Percentiles rank a stretch among this genome's conserved stretches.
These are phyloP conservation scores for Trissoscelio sp. DNA, from an alignment of 2,888 invertebrate genomes.

Conservation along the genomic window DNA sequence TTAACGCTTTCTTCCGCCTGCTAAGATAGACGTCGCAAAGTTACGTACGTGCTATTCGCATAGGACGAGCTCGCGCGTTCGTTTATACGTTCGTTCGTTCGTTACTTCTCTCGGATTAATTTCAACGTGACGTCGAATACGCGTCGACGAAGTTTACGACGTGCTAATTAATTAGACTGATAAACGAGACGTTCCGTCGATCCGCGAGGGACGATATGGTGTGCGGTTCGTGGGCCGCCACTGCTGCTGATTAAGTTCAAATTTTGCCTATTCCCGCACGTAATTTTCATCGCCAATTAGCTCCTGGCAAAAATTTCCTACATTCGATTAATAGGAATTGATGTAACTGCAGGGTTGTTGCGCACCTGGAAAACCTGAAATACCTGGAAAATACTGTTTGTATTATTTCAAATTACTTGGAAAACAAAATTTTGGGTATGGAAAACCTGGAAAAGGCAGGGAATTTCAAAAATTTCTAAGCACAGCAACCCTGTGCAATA, in stretches of 20 bases:
- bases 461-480: no score
- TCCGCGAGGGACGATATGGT: constrained; percentile 57
- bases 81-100: constrained; percentile 64
- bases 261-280: constrained; percentile 20
- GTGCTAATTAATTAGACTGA: constrained; percentile 79
- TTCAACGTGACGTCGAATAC: constrained; percentile 64
- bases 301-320: not conserved
- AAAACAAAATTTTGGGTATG: no score
- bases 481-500: no score
- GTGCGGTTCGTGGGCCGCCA: constrained; percentile 35
- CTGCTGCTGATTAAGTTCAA: constrained; percentile 55
- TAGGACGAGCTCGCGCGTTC: constrained; percentile 38
- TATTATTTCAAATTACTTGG: no score
- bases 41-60: constrained; percentile 53
- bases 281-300: constrained; percentile 23
- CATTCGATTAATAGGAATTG: not conserved
- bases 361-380: no score
- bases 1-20: constrained; percentile 33
- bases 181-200: constrained; percentile 74
- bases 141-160: constrained; percentile 74
- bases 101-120: constrained; percentile 68
- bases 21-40: constrained; percentile 57
- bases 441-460: no score
- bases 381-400: no score
- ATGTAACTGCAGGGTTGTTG: no score